Evolutionary conservation across 1,140 invertebrate genomes (phyloP).

Genomic region (Drosophila athabasca): DNA sequence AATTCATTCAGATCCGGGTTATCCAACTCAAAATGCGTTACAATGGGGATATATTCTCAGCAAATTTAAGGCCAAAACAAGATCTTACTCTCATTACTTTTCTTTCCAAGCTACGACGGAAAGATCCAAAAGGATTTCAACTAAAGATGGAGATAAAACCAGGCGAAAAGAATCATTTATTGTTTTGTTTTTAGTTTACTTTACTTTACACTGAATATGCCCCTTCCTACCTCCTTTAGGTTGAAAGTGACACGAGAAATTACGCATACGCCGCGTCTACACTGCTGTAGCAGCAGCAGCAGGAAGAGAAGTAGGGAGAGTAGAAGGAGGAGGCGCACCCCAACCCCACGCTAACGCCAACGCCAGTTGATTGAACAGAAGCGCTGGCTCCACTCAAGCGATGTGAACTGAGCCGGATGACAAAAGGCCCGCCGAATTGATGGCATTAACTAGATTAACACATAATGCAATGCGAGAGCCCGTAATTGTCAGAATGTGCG

Average conservation of each 20-base stretch:
- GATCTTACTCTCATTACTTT: too few relatives aligned
- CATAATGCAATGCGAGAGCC: slow-evolving; percentile 47
- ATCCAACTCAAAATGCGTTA: too few relatives aligned
- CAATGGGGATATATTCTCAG: too few relatives aligned
- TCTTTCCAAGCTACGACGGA: too few relatives aligned
- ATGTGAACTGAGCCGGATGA: slow-evolving; percentile 28
- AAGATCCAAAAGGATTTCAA: too few relatives aligned
- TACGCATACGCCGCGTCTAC: slow-evolving; percentile 34
- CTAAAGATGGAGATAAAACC: too few relatives aligned
- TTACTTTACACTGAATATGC: too few relatives aligned
- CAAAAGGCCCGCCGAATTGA: slow-evolving; percentile 32
- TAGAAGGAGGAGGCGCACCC: neutral
- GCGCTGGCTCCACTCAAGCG: slow-evolving; percentile 16
- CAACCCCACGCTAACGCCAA: slow-evolving; percentile 5
- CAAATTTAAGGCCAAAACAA: too few relatives aligned
- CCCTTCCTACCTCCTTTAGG: too few relatives aligned
- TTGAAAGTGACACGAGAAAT: slow-evolving; percentile 17
- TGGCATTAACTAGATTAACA: slow-evolving; percentile 51
- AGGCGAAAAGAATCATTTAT: too few relatives aligned
- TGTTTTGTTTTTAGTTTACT: too few relatives aligned
- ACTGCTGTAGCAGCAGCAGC: neutral
- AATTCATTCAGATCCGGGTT: too few relatives aligned
- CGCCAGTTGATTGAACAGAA: slow-evolving; percentile 1
- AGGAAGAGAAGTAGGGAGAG: neutral
- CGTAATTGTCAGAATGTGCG: slow-evolving; percentile 36